Base-by-base conservation (phyloP, 1,140 invertebrate species). In the Pinna nobilis region DNA sequence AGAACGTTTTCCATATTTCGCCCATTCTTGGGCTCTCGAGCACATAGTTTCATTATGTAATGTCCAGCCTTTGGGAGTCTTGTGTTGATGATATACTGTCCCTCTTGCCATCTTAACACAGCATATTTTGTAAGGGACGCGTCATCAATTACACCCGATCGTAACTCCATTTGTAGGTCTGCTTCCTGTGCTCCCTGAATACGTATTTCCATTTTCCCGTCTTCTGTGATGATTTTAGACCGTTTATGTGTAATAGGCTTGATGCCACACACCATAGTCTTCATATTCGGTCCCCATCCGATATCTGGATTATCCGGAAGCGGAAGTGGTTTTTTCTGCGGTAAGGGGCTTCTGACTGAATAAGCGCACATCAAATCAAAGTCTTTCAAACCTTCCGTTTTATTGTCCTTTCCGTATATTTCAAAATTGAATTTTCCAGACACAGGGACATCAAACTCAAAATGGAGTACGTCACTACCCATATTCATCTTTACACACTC, bases 371-470 rank as follows among this genome's bases (percentile, higher is more conserved):
- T 60, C 1, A 74, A 57, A n/a, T 74, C 71, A 44, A 67, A 74
- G 23, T 67, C 64, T 32, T 28, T 49, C 15, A 74, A 23, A 3
- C 63, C 66, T 32, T 39, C 37, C 4, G 44, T 13, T 13, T 57
- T 59, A 18, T 33, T 37, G 35, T 78, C 74, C 30, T 50, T 28
- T 3, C 67, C 77, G 51, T 59, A 78, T 32, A 78, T 69, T 50
- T 78, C 77, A 39, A 78, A 63, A 39, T 76, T 78, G 39, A 67
- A 78, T 25, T 35, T 50, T 41, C 77, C 77, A 59, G 37, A 69
- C 5, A 67, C 63, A 11, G 77, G 77, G 25, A 78, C 64, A 28
- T 67, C 44, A 32, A 72, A 59, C 9, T 63, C 59, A 30, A 55
- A 70, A n/a, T 53, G 47, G n/a, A 78, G 25, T 2, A 13, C 32